These are phyloP conservation scores for Leucophenga montana DNA, from an alignment of 2,888 invertebrate species.

Conservation along the genomic window DNA sequence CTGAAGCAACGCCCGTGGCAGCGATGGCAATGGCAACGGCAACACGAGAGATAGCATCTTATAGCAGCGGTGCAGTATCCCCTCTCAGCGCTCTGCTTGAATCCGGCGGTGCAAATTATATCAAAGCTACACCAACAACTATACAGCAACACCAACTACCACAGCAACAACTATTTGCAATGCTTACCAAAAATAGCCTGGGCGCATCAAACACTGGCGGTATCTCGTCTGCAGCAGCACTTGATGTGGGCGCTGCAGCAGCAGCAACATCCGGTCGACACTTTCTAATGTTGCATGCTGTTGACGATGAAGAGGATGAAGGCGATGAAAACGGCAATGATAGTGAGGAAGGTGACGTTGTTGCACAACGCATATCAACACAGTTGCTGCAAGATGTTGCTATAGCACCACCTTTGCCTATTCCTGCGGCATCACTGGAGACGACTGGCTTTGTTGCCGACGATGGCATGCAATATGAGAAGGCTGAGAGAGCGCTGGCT, in stretches of 20 bases:
- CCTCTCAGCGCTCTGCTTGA: slow-evolving; percentile 56
- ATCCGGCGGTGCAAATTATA: slow-evolving; percentile 58
- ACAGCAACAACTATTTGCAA: slow-evolving; percentile 65
- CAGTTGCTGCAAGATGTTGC: slow-evolving; percentile 35
- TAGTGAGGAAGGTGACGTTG: slow-evolving; percentile 39
- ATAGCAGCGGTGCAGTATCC: slow-evolving; percentile 33
- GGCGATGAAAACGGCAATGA: slow-evolving; percentile 47
- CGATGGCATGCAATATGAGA: slow-evolving; percentile 69
- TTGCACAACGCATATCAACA: slow-evolving; percentile 48
- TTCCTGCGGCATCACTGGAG: slow-evolving; percentile 57
- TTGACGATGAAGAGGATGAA: slow-evolving; percentile 36
- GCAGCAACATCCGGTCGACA: slow-evolving; percentile 48
- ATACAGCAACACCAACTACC: slow-evolving; percentile 52
- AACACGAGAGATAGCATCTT: not conserved
- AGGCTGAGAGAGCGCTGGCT: slow-evolving; percentile 57
- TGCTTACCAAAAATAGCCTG: slow-evolving; percentile 58
- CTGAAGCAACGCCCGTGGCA: slow-evolving; percentile 38
- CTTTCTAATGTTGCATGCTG: slow-evolving; percentile 44
- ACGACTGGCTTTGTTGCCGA: slow-evolving; percentile 68
- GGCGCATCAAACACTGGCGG: slow-evolving; percentile 20
- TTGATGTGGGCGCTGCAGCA: slow-evolving; percentile 32
- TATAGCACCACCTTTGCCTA: slow-evolving; percentile 7
- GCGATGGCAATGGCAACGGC: not conserved
- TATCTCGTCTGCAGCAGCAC: slow-evolving; percentile 39
- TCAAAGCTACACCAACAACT: slow-evolving; percentile 27